Base-by-base conservation (phyloP, 2,113 vertebrate genomes). In the Catagonus wagneri region DNA sequence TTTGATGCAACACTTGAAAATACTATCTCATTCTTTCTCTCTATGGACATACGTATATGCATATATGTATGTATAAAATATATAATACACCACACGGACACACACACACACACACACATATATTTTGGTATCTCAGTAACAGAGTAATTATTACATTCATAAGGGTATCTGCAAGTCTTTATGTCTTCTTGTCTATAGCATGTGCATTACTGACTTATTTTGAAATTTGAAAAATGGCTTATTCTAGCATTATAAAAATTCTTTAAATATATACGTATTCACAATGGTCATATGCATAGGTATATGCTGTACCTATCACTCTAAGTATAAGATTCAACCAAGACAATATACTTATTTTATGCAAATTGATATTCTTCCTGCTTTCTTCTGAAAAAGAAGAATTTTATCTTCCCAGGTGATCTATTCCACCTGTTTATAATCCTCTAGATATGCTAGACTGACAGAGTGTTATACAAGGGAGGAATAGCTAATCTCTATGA, bases 341-440 rank as follows among this genome's bases (percentile, higher is more conserved):
- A 83, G 17, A 86, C 9, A 92, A 65, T 72, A 91, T 92, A n/a
- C 32, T 79, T 92, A 69, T 92, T 78, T 13, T 12, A 87, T 56
- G 79, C 6, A 89, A 23, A 58, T 92, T 19, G 52, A 74, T 85
- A 93, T 58, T 89, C 22, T 72, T 74, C 34, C 34, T 93, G 16
- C 66, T 69, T 89, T 93, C 32, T 93, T 95, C 20, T 93, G 50
- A 17, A 71, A 76, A 36, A 68, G n/a, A 84, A 87, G 69, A 74
- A 63, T 90, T 60, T 86, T 92, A 83, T 74, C 27, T 89, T 10
- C 50, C 72, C 4, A 61, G 25, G n/a, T 76, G 29, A 89, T 97
- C 22, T 95, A 27, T 95, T 95, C 34, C 17, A 95, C 34, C n/a
- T 95, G 36, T 88, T 90, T 93, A 81, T 93, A 96, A 89, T 89